Evolutionary conservation across 2,888 invertebrate species (phyloP).

Genomic region (Falcaria lacertinaria): DNA sequence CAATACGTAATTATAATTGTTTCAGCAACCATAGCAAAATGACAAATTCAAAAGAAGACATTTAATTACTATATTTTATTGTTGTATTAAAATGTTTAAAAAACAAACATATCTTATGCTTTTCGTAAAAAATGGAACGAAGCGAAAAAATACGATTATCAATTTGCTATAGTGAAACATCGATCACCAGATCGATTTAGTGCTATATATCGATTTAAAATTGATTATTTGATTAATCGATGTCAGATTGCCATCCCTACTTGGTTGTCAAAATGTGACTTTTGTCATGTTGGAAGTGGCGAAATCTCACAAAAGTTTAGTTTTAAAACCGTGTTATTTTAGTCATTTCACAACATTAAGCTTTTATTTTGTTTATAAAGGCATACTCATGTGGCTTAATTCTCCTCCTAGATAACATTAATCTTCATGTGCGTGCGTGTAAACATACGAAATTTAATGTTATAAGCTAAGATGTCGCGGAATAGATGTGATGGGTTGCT

Average conservation of each 20-base stretch:
- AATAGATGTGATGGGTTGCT: constrained; percentile 85
- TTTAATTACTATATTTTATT: too few relatives aligned
- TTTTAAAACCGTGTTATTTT: constrained; percentile 42
- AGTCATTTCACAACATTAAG: constrained; percentile 46
- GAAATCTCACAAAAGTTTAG: constrained; percentile 59
- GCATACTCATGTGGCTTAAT: constrained; percentile 47
- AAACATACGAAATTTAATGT: constrained; percentile 42
- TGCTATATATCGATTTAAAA: too few relatives aligned
- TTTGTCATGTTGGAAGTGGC: constrained; percentile 78
- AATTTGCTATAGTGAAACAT: too few relatives aligned
- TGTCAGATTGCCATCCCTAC: neutral
- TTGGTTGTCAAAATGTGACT: constrained; percentile 60
- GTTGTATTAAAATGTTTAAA: too few relatives aligned
- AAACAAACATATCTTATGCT: too few relatives aligned
- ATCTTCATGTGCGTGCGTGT: constrained; percentile 24
- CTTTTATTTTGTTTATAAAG: constrained; percentile 38
- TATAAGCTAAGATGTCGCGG: constrained; percentile 61
- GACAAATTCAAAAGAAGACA: too few relatives aligned
- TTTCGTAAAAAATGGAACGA: too few relatives aligned
- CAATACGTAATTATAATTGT: too few relatives aligned
- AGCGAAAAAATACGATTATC: too few relatives aligned
- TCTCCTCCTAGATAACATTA: constrained; percentile 39
- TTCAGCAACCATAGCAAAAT: too few relatives aligned
- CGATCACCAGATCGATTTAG: too few relatives aligned
- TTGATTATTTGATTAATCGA: neutral